Percentiles rank a stretch among this genome's conserved stretches.
Evolutionary conservation across 2,888 invertebrate genomes (phyloP).

Genomic region (Tholera decimalis): DNA sequence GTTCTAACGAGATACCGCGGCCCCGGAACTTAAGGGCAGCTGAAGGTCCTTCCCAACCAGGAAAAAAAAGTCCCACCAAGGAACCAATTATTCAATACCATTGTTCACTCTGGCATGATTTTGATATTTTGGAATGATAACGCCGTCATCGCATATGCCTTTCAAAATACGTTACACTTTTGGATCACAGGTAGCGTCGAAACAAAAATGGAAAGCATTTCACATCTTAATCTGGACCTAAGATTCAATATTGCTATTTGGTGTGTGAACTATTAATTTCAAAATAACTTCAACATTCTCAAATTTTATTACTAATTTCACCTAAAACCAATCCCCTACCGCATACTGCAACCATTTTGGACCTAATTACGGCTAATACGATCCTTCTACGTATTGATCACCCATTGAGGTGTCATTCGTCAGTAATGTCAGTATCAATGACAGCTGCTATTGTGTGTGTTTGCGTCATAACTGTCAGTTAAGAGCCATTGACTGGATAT

Average conservation of each 20-base stretch:
- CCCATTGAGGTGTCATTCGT: conserved; percentile 68
- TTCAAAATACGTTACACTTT: too few species aligned
- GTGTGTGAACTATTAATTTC: not conserved
- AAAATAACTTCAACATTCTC: not conserved
- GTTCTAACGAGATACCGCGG: too few species aligned
- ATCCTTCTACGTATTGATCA: conserved; percentile 68
- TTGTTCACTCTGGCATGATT: too few species aligned
- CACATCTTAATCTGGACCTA: not conserved
- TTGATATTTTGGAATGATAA: too few species aligned
- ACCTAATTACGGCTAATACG: conserved; percentile 62
- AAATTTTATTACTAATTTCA: conserved; percentile 13
- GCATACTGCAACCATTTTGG: conserved; percentile 35
- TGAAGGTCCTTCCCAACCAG: too few species aligned
- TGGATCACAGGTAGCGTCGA: too few species aligned
- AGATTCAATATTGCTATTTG: not conserved
- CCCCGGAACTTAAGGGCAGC: too few species aligned
- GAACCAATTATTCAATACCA: too few species aligned
- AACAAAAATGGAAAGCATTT: not conserved
- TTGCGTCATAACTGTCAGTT: conserved; percentile 72
- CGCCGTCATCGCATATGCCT: too few species aligned
- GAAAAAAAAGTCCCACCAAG: too few species aligned
- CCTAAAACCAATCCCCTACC: conserved; percentile 13
- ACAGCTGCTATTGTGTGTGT: conserved; percentile 72
- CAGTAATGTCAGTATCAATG: conserved; percentile 64
- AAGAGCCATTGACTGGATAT: conserved; percentile 49